Conservation (phyloP, 2,888 invertebrate genomes). For the Gryllus longicercus region DNA sequence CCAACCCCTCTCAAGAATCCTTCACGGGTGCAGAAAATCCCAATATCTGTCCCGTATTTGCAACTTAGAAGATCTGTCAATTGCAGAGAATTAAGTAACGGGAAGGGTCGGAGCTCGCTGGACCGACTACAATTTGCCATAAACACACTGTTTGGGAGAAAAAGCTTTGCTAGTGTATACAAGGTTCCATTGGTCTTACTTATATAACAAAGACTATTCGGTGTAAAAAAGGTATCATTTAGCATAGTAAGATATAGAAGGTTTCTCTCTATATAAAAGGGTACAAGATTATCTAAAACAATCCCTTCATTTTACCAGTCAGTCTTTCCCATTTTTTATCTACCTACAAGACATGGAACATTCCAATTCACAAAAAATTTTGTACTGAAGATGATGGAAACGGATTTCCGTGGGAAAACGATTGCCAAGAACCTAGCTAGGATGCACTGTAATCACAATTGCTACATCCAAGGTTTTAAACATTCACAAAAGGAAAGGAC, state of each 20-base stretch:
- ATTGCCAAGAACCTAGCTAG: conserved; percentile 17
- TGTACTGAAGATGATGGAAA: conserved; percentile 35
- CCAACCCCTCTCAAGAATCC: conserved; percentile 18
- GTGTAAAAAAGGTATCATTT: conserved; percentile 20
- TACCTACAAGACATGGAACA: conserved; percentile 34
- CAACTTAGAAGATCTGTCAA: conserved; percentile 12
- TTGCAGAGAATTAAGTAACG: conserved; percentile 21
- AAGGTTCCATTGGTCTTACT: conserved; percentile 17
- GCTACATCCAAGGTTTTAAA: conserved; percentile 22
- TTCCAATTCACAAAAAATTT: conserved; percentile 35
- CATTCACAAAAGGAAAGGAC: not conserved
- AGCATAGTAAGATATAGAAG: conserved; percentile 23
- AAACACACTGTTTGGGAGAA: conserved; percentile 17
- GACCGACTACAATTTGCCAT: not conserved
- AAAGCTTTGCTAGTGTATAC: conserved; percentile 17
- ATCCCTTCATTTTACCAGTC: conserved; percentile 30
- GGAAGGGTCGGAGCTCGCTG: conserved; percentile 17
- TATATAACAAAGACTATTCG: conserved; percentile 21
- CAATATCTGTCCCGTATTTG: not conserved
- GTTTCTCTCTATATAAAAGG: conserved; percentile 28
- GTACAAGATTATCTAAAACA: conserved; percentile 32
- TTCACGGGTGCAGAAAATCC: not conserved
- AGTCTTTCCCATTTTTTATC: conserved; percentile 36
- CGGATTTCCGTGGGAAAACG: conserved; percentile 18
- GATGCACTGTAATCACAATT: conserved; percentile 19